phyloP scores from a whole-genome alignment of 1,140 invertebrate genomes.

The Ladona fulva region DNA sequence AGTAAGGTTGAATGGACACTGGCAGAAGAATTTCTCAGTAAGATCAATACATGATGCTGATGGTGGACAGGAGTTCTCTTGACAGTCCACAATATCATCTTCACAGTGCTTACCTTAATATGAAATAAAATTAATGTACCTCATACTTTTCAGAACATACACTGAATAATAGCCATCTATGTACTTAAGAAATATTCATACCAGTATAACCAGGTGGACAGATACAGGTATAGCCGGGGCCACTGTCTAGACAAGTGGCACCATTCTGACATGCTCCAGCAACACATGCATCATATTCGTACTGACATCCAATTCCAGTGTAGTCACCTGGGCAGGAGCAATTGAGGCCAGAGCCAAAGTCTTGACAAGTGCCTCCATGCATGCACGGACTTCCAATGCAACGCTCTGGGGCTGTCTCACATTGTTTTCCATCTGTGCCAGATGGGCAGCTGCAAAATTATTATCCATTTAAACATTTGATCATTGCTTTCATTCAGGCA shows the following conservation, averaged over 20 bases:
- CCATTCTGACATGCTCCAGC: conserved; percentile 84
- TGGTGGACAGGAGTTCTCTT: conserved; percentile 87
- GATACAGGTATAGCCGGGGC: conserved; percentile 71
- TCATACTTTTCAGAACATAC: background rate
- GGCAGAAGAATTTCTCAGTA: conserved; percentile 85
- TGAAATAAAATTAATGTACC: background rate
- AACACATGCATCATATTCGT: conserved; percentile 86
- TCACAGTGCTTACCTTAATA: conserved; percentile 76
- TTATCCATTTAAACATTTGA: background rate
- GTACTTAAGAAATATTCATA: conserved; percentile 24
- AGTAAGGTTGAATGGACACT: conserved; percentile 92
- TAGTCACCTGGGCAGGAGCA: conserved; percentile 83
- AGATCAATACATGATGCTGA: conserved; percentile 90
- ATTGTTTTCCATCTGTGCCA: conserved; percentile 88
- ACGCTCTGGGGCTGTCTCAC: conserved; percentile 88
- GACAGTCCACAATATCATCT: conserved; percentile 85
- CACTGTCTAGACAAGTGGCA: conserved; percentile 78
- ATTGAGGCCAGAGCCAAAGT: conserved; percentile 89
- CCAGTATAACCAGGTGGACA: conserved; percentile 77
- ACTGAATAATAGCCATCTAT: background rate
- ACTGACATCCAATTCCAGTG: conserved; percentile 83
- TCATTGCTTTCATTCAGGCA: no score
- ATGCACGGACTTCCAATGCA: conserved; percentile 94
- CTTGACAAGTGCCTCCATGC: conserved; percentile 88
- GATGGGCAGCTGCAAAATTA: conserved; percentile 62